Evolutionary conservation across 1,140 invertebrate genomes (phyloP), one percentile per base, ranked within the genome.

Genomic region (Callitettix versicolor): DNA sequence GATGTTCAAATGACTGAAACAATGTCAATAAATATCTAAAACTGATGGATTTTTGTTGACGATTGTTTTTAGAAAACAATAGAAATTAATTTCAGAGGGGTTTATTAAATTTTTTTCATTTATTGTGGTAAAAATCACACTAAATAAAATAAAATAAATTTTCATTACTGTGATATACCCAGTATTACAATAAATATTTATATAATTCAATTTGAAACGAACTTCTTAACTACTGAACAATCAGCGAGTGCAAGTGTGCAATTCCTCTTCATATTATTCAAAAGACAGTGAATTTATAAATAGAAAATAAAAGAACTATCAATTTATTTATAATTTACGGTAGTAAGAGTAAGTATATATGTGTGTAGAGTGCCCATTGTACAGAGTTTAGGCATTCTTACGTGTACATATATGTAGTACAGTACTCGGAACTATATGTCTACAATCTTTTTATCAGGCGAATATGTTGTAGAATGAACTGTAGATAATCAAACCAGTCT

Each of bases 311-410:
- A 51, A 30, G 26, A 51, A 36, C 14, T 18, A 20, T 17, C 18
- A 36, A 51, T 18, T 51, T 9, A 51, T 51, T 51, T 51, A 51
- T 51, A 38, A 51, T 51, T 51, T 51, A 51, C 48, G 30, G 36
- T 38, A 38, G 9, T 20, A 30, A 21, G 18, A 34, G 33, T 26
- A 17, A 51, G 21, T 30, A 36, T 11, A 36, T 9, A 21, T 26
- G 20, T 17, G 21, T 46, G 22, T 46, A 22, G 5, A 22, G 48
- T 38, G 18, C 26, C 26, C 26, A 9, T 30, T 51, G 48, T 51
- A 51, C 48, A 51, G 30, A 51, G 26, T 30, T 30, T 21, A 36
- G 34, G 15, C 48, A n/a, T 51, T 51, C 36, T 18, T 51, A 51
- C 11, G 21, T 51, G 36, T 51, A 30, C 33, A 51, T 51, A 51